Percentiles rank a stretch among this genome's conserved stretches.
phyloP scores from a whole-genome alignment of 2,113 vertebrate genomes.

The Sylvietta virens region DNA sequence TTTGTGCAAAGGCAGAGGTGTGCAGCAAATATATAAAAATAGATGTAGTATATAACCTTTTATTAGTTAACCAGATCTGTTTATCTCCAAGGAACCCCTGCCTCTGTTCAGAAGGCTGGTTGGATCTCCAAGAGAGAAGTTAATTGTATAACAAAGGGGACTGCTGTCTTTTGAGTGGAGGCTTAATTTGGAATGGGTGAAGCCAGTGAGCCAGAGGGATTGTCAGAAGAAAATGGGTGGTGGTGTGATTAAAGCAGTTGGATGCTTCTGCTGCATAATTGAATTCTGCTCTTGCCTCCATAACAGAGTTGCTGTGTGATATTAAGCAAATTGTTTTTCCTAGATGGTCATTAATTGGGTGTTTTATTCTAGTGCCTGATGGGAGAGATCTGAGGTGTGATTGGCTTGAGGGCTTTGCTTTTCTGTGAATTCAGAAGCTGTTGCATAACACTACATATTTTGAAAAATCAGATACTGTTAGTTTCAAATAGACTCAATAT shows the following conservation, averaged over 20 bases:
- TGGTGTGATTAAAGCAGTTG: neutral
- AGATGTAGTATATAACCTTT: neutral
- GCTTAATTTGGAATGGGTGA: neutral
- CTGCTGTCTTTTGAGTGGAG: neutral
- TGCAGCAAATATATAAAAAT: neutral
- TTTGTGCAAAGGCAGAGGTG: neutral
- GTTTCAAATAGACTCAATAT: neutral
- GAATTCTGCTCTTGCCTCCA: neutral
- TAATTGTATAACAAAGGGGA: neutral
- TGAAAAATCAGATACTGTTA: neutral
- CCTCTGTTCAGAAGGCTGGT: neutral
- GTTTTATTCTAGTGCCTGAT: neutral
- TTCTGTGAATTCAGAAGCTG: neutral
- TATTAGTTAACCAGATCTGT: neutral
- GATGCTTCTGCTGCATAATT: slow-evolving; percentile 26
- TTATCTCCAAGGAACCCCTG: neutral
- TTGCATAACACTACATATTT: neutral
- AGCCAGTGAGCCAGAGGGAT: neutral
- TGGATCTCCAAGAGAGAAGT: neutral
- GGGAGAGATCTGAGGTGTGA: neutral
- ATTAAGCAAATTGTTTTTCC: slow-evolving; percentile 21
- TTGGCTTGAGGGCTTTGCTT: neutral
- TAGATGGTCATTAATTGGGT: slow-evolving; percentile 1
- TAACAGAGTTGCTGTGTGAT: neutral
- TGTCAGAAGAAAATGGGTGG: neutral